Evolutionary conservation across 2,888 invertebrate species (phyloP), one percentile per base, ranked within the genome.

Genomic region (Tiliacea citrago): DNA sequence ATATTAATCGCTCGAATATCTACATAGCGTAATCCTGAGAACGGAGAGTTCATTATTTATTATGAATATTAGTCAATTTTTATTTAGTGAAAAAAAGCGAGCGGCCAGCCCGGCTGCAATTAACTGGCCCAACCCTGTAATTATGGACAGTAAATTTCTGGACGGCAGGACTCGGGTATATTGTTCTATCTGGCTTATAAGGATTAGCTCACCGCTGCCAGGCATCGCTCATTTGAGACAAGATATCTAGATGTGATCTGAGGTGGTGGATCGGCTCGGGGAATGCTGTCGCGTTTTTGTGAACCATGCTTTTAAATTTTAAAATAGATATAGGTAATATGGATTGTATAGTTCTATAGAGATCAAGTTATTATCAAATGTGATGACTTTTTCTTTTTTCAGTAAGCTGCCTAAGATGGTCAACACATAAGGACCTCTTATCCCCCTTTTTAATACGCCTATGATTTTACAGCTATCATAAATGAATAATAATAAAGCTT

Each of bases 81-180:
- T 96, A 96, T 96, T 95, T 96, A 95, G 95, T 95, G 94, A 93
- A 96, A 96, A 95, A 96, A 96, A 94, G 93, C 92, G 92, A 93
- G 91, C 93, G 93, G 88, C 93, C 93, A 90, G 90, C 90, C 96
- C 94, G 97, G 94, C 97, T 97, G 97, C 98, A 98, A 98, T 98
- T 98, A 98, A 98, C 97, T 97, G 97, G 97, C 97, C 95, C 97
- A 97, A 98, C 98, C 98, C 98, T 98, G 97, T 98, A 98, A 98
- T 98, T 98, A 98, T 97, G 97, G 97, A 97, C 98, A 97, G 98
- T 98, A 98, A 98, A 98, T 98, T 97, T 97, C 97, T 97, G 97
- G 97, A 97, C 97, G 97, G 97, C 97, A 96, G 95, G 94, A 91
- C 92, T 92, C 89, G 90, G 87, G 88, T 93, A 93, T 95, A 95